A percentile compares a stretch with the other conserved stretches of the same genome.
phyloP scores from a whole-genome alignment of 23 tunicate species.

The Ascidia mentula region DNA sequence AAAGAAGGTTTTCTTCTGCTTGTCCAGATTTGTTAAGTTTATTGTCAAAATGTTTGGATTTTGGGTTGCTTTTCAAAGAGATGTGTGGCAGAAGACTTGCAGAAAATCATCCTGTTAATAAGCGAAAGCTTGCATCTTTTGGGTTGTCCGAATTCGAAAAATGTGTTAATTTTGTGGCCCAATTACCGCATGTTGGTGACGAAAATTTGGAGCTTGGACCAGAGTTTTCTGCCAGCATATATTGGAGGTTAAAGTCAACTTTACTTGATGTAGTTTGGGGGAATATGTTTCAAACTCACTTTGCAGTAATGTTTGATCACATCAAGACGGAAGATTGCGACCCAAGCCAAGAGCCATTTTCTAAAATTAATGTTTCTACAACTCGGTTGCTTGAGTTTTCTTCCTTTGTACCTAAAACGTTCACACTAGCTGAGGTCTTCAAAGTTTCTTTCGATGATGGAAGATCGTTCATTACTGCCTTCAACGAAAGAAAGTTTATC shows the following conservation, averaged over 20 bases:
- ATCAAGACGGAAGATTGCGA: neutral
- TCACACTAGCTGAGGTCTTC: neutral
- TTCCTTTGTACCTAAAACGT: neutral
- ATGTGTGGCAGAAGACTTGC: neutral
- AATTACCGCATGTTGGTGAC: slow-evolving; percentile 23
- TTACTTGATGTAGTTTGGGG: slow-evolving; percentile 24
- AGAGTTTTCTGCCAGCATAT: slow-evolving; percentile 16
- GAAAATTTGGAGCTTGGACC: slow-evolving; percentile 19
- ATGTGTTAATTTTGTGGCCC: neutral
- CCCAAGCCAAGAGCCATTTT: too few relatives aligned
- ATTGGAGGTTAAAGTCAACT: slow-evolving; percentile 21
- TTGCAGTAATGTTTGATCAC: neutral
- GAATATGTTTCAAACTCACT: neutral
- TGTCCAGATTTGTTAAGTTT: neutral
- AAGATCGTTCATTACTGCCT: neutral
- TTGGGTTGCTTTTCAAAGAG: slow-evolving; percentile 9
- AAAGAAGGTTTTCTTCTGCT: neutral
- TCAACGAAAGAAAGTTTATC: slow-evolving; percentile 16
- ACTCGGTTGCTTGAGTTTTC: neutral
- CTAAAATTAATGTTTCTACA: too few relatives aligned
- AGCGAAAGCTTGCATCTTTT: slow-evolving; percentile 5
- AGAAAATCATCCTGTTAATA: slow-evolving; percentile 1
- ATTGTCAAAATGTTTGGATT: slow-evolving; percentile 11
- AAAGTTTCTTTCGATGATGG: slow-evolving; percentile 22
- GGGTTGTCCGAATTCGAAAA: neutral